Conservation (phyloP, 2,888 invertebrate genomes). For the Lithosia quadra region DNA sequence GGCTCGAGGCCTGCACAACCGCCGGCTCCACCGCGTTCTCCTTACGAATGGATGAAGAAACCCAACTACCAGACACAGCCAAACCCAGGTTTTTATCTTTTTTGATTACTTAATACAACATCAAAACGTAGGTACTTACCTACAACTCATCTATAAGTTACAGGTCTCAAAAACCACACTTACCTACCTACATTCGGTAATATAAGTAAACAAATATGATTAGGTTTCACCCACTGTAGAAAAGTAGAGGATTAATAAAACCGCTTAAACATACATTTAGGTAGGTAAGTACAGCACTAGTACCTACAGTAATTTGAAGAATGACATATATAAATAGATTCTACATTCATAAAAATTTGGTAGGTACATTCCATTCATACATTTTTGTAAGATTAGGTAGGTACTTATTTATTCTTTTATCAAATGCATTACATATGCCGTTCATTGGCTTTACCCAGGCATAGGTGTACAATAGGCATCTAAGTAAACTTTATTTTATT, state of each 20-base stretch:
- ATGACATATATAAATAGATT: too few species aligned
- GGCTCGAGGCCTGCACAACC: constrained; percentile 83
- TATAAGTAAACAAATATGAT: constrained; percentile 8
- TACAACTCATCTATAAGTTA: neutral
- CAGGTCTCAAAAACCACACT: neutral
- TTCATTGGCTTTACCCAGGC: too few species aligned
- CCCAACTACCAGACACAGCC: constrained; percentile 94
- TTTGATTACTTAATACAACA: constrained; percentile 19
- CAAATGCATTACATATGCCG: too few species aligned
- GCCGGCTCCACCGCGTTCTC: constrained; percentile 92
- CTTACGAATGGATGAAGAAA: constrained; percentile 97
- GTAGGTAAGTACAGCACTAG: too few species aligned
- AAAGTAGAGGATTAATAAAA: neutral
- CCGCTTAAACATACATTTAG: neutral
- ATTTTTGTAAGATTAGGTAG: neutral
- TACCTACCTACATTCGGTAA: constrained; percentile 5
- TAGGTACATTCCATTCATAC: neutral
- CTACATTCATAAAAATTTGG: too few species aligned
- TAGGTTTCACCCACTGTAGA: neutral
- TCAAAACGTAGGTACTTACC: neutral
- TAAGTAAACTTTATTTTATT: too few species aligned
- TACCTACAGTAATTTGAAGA: too few species aligned
- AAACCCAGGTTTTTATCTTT: constrained; percentile 90
- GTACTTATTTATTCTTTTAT: too few species aligned
- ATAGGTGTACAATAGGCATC: too few species aligned